Conservation (phyloP, 1,140 invertebrate genomes). For the Ericerus pela region DNA sequence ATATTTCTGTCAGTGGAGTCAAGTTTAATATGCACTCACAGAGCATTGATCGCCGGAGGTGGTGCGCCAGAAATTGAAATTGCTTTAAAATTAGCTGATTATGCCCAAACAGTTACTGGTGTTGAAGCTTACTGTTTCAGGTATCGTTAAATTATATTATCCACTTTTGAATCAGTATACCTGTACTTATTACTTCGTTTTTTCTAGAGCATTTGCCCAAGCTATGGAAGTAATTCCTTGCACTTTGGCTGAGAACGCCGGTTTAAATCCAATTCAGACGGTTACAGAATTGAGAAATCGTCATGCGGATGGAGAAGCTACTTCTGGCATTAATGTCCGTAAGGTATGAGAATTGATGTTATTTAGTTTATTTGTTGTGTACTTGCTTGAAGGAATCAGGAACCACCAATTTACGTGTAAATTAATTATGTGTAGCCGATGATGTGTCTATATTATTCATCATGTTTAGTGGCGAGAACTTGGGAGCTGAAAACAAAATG, state of each 20-base stretch:
- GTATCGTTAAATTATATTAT: too few species aligned
- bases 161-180: too few species aligned
- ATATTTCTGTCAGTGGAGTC: too few species aligned
- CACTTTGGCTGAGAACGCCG: constrained; percentile 98
- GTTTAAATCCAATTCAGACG: constrained; percentile 92
- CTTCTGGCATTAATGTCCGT: constrained; percentile 90
- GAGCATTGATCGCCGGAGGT: constrained; percentile 81
- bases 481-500: too few species aligned
- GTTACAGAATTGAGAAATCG: constrained; percentile 92
- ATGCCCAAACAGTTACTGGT: constrained; percentile 70
- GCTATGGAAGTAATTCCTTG: constrained; percentile 94
- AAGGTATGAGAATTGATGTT: constrained; percentile 34
- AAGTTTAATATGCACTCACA: too few species aligned
- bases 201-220: constrained; percentile 88
- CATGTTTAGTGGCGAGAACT: too few species aligned
- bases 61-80: constrained; percentile 95
- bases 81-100: constrained; percentile 64
- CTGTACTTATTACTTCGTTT: too few species aligned
- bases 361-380: background rate
- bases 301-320: constrained; percentile 70
- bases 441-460: too few species aligned
- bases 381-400: too few species aligned
- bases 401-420: too few species aligned
- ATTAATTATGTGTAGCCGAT: too few species aligned
- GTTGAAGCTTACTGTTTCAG: constrained; percentile 89